Conservation (phyloP, 1,140 invertebrate species). For the Dryas iulia region DNA sequence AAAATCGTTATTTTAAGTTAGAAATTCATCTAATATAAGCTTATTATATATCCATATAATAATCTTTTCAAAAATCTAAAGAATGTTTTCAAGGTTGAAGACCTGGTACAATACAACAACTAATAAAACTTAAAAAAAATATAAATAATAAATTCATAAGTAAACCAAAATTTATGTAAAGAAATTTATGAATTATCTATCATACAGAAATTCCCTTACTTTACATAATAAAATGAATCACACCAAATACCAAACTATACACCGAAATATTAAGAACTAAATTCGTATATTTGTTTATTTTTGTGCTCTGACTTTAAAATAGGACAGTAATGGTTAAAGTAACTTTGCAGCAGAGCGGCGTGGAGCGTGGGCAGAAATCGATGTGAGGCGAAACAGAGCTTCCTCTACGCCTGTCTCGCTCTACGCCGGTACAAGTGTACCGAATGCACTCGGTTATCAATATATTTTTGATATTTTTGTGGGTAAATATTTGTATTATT, state of each 20-base stretch:
- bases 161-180: neutral
- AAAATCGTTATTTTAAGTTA: no score
- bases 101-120: no score
- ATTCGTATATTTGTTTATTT: neutral
- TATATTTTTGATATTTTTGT: neutral
- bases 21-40: no score
- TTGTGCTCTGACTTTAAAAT: constrained; percentile 43
- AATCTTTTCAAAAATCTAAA: no score
- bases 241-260: neutral
- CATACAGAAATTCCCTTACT: neutral
- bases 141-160: no score
- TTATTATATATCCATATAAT: no score
- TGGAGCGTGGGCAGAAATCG: constrained; percentile 62
- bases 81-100: no score
- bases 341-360: constrained; percentile 64
- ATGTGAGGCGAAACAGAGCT: constrained; percentile 47
- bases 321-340: constrained; percentile 51
- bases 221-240: neutral
- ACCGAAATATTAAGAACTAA: neutral
- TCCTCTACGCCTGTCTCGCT: constrained; percentile 38
- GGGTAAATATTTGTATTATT: neutral
- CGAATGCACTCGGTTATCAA: constrained; percentile 45
- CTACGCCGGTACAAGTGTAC: constrained; percentile 57
- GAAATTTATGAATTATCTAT: neutral
- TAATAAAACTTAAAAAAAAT: no score